phyloP scores from a whole-genome alignment of 1,140 invertebrate species.

The Saccostrea cuccullata region DNA sequence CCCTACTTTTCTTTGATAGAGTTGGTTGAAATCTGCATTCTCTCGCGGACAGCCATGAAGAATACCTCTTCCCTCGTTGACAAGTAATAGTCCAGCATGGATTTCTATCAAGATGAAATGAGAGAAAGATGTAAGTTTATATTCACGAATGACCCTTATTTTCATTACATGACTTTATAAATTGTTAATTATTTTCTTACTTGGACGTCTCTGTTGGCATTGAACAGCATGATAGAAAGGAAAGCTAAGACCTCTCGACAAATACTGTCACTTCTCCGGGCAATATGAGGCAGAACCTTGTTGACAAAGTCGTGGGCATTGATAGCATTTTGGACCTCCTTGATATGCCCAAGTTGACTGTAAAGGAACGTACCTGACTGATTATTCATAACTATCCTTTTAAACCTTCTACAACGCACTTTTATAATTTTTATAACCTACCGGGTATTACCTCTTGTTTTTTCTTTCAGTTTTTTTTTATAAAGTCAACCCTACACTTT shows the following conservation, averaged over 20 bases:
- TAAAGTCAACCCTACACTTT: too few relatives aligned
- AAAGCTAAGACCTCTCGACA: slow-evolving; percentile 77
- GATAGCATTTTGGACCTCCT: slow-evolving; percentile 74
- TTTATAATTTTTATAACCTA: too few relatives aligned
- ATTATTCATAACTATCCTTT: too few relatives aligned
- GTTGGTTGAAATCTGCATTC: slow-evolving; percentile 77
- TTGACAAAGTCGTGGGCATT: slow-evolving; percentile 74
- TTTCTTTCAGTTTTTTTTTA: slow-evolving; percentile 59
- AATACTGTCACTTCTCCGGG: slow-evolving; percentile 74
- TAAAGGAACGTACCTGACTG: slow-evolving; percentile 1
- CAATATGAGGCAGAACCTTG: slow-evolving; percentile 76
- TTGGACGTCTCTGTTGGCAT: slow-evolving; percentile 78
- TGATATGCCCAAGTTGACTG: slow-evolving; percentile 74
- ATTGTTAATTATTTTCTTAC: slow-evolving; percentile 53
- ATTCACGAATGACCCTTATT: too few relatives aligned
- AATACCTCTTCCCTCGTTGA: slow-evolving; percentile 78
- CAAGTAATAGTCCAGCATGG: slow-evolving; percentile 76
- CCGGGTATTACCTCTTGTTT: slow-evolving; percentile 71
- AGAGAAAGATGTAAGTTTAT: not conserved
- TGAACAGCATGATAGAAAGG: slow-evolving; percentile 77
- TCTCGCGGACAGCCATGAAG: slow-evolving; percentile 77
- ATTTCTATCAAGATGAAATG: slow-evolving; percentile 67
- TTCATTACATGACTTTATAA: too few relatives aligned
- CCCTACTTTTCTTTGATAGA: slow-evolving; percentile 77
- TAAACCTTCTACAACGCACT: too few relatives aligned